Conservation (phyloP, 2,113 vertebrate species). For the Tragelaphus buxtoni region DNA sequence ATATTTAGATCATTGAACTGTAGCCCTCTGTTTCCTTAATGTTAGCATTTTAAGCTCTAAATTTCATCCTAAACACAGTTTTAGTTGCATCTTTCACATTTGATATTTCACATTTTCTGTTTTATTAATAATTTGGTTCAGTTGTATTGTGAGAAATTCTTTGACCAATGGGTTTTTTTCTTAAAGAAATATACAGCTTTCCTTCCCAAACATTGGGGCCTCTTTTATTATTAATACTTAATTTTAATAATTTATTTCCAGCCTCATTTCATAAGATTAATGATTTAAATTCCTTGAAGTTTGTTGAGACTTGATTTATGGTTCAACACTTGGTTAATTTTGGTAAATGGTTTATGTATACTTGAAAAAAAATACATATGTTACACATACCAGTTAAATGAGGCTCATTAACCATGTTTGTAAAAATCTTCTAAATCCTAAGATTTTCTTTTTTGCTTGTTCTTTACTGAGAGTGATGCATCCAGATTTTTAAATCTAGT, state of each 20-base stretch:
- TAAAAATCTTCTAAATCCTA: slow-evolving; percentile 25
- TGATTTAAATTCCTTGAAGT: slow-evolving; percentile 5
- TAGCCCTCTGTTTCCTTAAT: not conserved
- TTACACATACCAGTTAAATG: slow-evolving; percentile 9
- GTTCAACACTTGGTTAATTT: not conserved
- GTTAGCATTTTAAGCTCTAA: not conserved
- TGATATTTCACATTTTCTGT: not conserved
- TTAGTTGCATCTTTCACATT: not conserved
- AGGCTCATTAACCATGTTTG: not conserved
- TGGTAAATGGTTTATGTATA: not conserved
- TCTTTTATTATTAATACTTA: not conserved
- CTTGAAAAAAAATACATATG: not conserved
- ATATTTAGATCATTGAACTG: not conserved
- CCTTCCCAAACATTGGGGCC: not conserved
- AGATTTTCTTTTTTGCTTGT: not conserved
- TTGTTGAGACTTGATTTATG: slow-evolving; percentile 28
- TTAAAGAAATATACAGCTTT: not conserved
- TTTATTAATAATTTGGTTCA: not conserved
- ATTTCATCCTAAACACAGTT: not conserved
- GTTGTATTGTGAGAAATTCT: not conserved
- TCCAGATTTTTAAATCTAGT: slow-evolving; percentile 28
- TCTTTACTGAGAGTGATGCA: not conserved
- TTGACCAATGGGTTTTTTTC: not conserved
- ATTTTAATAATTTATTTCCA: slow-evolving; percentile 19
- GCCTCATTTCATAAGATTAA: not conserved